Conservation (phyloP, 2,113 vertebrate genomes). For the Engraulis encrasicolus region DNA sequence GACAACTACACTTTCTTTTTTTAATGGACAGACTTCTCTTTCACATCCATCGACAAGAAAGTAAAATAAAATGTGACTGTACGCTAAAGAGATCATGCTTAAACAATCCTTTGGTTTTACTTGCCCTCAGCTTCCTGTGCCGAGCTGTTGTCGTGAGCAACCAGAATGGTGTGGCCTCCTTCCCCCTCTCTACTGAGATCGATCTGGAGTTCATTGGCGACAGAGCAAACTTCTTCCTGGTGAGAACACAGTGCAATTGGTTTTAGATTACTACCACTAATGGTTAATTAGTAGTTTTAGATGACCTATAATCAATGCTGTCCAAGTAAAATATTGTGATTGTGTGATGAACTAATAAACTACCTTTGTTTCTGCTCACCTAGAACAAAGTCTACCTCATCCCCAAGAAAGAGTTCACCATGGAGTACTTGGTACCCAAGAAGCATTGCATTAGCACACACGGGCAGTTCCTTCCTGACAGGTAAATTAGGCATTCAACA, state of each 20-base stretch:
- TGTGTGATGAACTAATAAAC: background rate
- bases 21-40: no score
- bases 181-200: conserved; percentile 77
- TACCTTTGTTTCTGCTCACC: background rate
- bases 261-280: no score
- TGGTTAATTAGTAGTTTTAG: no score
- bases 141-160: conserved; percentile 81
- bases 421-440: conserved; percentile 83
- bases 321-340: background rate
- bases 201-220: conserved; percentile 82
- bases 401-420: conserved; percentile 78
- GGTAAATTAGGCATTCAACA: conserved; percentile 65
- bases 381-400: conserved; percentile 87
- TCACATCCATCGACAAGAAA: no score
- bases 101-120: conserved; percentile 22
- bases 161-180: conserved; percentile 74
- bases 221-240: conserved; percentile 86
- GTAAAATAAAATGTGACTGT: no score
- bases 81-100: background rate
- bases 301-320: background rate
- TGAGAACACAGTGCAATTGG: conserved; percentile 60
- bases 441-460: conserved; percentile 86
- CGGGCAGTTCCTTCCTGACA: conserved; percentile 81
- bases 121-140: conserved; percentile 84
- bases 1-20: no score